phyloP scores from a whole-genome alignment of 2,888 invertebrate species.

The Ornithoptera priamus region DNA sequence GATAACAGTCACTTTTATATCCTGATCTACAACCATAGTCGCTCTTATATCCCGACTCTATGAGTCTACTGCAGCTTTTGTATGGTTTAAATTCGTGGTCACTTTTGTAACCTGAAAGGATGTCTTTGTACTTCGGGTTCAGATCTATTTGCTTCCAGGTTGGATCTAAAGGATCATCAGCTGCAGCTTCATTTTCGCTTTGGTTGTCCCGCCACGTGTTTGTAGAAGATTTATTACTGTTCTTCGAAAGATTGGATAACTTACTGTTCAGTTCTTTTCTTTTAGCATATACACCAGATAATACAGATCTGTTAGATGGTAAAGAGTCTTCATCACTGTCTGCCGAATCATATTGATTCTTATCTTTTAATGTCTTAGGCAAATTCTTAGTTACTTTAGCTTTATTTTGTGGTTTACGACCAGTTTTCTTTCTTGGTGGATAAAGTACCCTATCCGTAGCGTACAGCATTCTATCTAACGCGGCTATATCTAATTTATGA shows the following conservation, averaged over 20 bases:
- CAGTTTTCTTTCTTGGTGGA: conserved; percentile 87
- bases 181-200: conserved; percentile 75
- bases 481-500: conserved; percentile 76
- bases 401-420: conserved; percentile 81
- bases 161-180: conserved; percentile 80
- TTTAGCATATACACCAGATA: conserved; percentile 76
- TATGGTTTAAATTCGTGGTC: conserved; percentile 78
- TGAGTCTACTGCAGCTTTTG: conserved; percentile 74
- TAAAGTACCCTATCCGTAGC: conserved; percentile 88
- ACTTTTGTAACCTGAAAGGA: conserved; percentile 81
- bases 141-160: conserved; percentile 83
- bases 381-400: conserved; percentile 56
- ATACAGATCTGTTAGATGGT: conserved; percentile 62
- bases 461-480: conserved; percentile 84
- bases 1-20: conserved; percentile 73
- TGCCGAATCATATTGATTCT: conserved; percentile 69
- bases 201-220: conserved; percentile 73
- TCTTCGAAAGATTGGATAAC: conserved; percentile 63
- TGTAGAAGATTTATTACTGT: conserved; percentile 61
- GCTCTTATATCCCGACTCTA: conserved; percentile 81
- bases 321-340: conserved; percentile 66
- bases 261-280: conserved; percentile 75
- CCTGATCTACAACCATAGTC: conserved; percentile 80
- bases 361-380: conserved; percentile 68
- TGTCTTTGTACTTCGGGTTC: conserved; percentile 82